A percentile compares a stretch with the other conserved stretches of the same genome.
phyloP scores from a whole-genome alignment of 1,140 invertebrate species.

The Acyrthosiphon pisum region DNA sequence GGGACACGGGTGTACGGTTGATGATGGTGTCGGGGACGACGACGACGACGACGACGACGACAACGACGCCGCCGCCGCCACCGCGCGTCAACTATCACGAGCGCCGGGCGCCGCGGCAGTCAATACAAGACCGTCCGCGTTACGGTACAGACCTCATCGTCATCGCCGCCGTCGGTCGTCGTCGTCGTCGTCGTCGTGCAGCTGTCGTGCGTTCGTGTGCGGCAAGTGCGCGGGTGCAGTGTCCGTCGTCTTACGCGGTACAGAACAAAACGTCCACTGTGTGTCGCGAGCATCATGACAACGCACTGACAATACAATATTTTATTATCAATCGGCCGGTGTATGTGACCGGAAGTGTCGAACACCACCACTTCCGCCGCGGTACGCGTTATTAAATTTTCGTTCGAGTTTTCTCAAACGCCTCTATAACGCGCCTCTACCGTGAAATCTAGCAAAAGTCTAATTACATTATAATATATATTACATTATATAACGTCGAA shows the following conservation, averaged over 20 bases:
- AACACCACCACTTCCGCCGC: neutral
- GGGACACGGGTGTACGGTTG: neutral
- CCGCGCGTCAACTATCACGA: slow-evolving; percentile 39
- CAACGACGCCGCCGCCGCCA: neutral
- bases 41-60: neutral
- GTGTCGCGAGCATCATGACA: no score
- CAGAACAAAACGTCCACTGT: neutral
- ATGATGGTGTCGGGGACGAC: neutral
- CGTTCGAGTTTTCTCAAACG: no score
- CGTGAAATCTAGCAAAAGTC: neutral
- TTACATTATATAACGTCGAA: no score
- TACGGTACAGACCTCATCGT: neutral
- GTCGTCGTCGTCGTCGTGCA: neutral
- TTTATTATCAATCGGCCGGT: no score
- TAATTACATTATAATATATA: no score
- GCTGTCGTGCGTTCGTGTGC: neutral
- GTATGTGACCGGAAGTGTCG: neutral
- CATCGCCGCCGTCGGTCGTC: neutral
- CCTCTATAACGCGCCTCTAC: no score
- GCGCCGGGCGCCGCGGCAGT: slow-evolving; percentile 22
- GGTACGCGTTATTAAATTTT: no score
- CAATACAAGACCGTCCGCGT: slow-evolving; percentile 49
- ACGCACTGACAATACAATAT: neutral
- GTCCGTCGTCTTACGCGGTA: neutral
- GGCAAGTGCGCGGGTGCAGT: neutral